Base-by-base conservation (phyloP, 2,113 vertebrate genomes). In the Muntiacus muntjak region DNA sequence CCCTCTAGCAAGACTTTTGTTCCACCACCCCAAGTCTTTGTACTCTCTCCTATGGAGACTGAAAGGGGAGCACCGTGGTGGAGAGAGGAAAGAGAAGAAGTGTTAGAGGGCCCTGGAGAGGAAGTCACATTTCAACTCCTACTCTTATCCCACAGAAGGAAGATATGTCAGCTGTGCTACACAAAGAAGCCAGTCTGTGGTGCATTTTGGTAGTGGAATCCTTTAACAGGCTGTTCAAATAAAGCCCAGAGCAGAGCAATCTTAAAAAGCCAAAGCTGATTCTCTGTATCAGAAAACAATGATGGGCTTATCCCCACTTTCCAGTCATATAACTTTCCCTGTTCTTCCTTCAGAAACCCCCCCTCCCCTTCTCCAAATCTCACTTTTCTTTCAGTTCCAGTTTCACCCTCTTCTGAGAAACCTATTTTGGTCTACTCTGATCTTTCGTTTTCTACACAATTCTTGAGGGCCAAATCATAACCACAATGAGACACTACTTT, bases 401-500 rank as follows among this genome's bases (percentile, higher is more conserved):
- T 95, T 45, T 40, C 92, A 95, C 43, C 33, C 10, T 87, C 89
- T 96, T 91, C 83, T 83, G 28, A 97, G 78, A 98, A 93, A 54
- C 64, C 67, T 74, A 23, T 50, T 36, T 84, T 50, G 67, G 14
- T 87, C 83, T 95, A 89, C 16, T 64, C 45, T 83, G 36, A 84
- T 28, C 50, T 89, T 95, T 60, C 45, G 2, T 84, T 94, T 95
- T 78, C 95, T 83, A 94, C 16, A 74, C 40, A 86, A 83, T 21
- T 96, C 71, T 87, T 81, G 25, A 64, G 21, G 28, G 78, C 81
- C 87, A 92, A 94, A 96, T 94, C 62, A 97, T 92, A 97, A 67
- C 6, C 81, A 97, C 40, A 90, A 26, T 67, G 55, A 96, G 28
- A 84, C 60, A 50, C 12, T 55, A 96, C 43, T 95, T 96, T 89